Evolutionary conservation across 2,888 invertebrate species (phyloP), one percentile per base, ranked within the genome.

Genomic region (Prosopocoilus inquinatus): DNA sequence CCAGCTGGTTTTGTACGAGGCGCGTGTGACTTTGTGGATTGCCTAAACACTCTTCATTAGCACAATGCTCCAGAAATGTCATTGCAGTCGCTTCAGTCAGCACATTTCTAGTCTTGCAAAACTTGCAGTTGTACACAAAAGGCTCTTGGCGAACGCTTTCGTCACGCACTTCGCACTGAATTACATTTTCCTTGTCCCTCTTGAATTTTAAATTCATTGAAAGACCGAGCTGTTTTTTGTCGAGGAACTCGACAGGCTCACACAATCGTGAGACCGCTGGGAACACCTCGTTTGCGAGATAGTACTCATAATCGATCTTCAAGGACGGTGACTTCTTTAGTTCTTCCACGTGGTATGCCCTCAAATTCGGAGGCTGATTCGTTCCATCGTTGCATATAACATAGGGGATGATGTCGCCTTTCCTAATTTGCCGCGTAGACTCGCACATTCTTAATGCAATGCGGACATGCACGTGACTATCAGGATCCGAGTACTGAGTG

Each of bases 201-300:
- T 28, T 7, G 5, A 28, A 28, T 28, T 28, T 28, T 28, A 28
- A 28, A 28, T 28, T 28, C 4, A 28, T 28, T 5, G 20, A 28
- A 28, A 28, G 20, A 28, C 5, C 20, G 5, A 28, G 4, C 7
- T 28, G 20, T 28, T 28, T 28, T 5, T 28, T 28, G 9, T 41
- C 41, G 16, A 41, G 1, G 9, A 15, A n/a, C 8, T 41, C 15
- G 2, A 41, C 4, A 15, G 41, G 41, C 9, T 13, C 15, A 9
- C 9, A n/a, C 12, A 41, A 41, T 15, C 41, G 9, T 9, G 12
- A 15, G 9, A 96, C 88, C 0, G 97, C 94, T 1, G 96, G 96
- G 73, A 94, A 94, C 36, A 97, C 82, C 79, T 97, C 96, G 70
- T 93, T 89, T 0, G 91, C 83, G 62, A 96, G 78, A 77, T 97